Base-by-base conservation (phyloP, 2,888 invertebrate species). In the Acleris laterana region DNA sequence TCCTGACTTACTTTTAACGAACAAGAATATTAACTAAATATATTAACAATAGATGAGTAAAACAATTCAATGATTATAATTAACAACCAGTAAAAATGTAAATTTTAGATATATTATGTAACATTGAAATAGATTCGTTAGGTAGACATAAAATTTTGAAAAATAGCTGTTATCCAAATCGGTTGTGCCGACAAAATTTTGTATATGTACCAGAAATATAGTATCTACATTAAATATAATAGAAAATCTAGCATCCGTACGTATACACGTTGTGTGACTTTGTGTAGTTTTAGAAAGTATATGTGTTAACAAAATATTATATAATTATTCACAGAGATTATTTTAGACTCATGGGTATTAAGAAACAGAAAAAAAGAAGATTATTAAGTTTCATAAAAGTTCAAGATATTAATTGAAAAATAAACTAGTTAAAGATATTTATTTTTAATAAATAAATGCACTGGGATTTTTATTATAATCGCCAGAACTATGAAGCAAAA, bases 251-350 rank as follows among this genome's bases (percentile, higher is more conserved):
- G 59, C 66, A 68, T 70, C 69, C 58, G 81, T 85, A 81, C 84
- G 84, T 85, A 85, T 85, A 85, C 84, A 85, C 82, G 75, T 73
- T 80, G 83, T 79, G 75, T 82, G 84, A 76, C 73, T 76, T 74
- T 78, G 75, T 78, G 81, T 84, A 78, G 76, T 63, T 69, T 74
- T 82, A 81, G 80, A 76, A 25, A 75, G 75, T 75, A 74, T 74
- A 62, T 62, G 66, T 66, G 72, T 76, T 52, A 67, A 62, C 57
- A 57, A 25, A 66, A 57, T 22, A 62, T 57, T n/a, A n/a, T n/a
- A n/a, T n/a, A n/a, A 49, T 38, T 52, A n/a, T 57, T 57, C 57
- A 46, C 57, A 25, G 57, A 62, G 38, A 32, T 61, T 19, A 51
- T 25, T 62, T 62, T 5, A 7, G 11, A 52, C 16, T 7, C 11